Conservation (phyloP, 2,113 vertebrate genomes). For the human (Homo sapiens) region GRCh38 chr17:52305501-52306000, state of each 20-base stretch:
- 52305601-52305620: neutral
- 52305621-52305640: neutral
- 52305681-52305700: neutral
- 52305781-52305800: neutral
- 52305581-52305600: neutral
- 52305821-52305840: neutral
- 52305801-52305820: neutral
- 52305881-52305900: neutral
- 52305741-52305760: neutral
- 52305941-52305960: neutral
- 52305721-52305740: neutral
- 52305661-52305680: neutral
- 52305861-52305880: neutral
- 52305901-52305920: neutral
- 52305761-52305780: neutral
- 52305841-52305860: neutral
- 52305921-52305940: neutral
- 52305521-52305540: neutral
- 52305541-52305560: neutral
- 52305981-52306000: neutral
- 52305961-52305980: neutral
- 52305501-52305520: neutral
- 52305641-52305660: neutral
- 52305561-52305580: neutral
- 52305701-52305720: neutral